Conservation (phyloP, 2,888 invertebrate genomes). For the Julus scandinavius region DNA sequence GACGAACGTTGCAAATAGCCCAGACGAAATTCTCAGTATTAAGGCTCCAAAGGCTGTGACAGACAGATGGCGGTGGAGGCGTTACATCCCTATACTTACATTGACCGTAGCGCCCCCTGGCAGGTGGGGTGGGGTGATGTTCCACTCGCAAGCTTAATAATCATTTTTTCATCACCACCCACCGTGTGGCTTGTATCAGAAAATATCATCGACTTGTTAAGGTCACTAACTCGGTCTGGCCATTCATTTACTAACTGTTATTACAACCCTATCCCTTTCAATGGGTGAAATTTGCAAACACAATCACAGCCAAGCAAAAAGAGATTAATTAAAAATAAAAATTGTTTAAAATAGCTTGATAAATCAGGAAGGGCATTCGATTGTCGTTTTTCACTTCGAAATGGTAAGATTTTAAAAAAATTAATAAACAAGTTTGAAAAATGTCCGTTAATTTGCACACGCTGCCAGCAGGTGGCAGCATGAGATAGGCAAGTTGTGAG, state of each 20-base stretch:
- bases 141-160: neutral
- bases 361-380: too few species aligned
- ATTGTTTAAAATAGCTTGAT: too few species aligned
- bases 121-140: neutral
- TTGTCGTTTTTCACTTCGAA: too few species aligned
- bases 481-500: too few species aligned
- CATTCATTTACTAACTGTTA: neutral
- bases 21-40: constrained; percentile 17
- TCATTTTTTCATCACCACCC: neutral
- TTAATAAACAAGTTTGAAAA: too few species aligned
- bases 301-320: too few species aligned
- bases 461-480: too few species aligned
- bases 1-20: neutral
- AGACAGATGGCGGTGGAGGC: constrained; percentile 25
- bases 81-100: neutral
- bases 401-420: too few species aligned
- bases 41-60: constrained; percentile 16
- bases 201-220: constrained; percentile 6
- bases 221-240: neutral
- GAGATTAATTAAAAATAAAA: too few species aligned
- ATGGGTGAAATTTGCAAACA: too few species aligned
- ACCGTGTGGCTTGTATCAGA: neutral
- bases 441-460: too few species aligned
- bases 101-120: neutral
- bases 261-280: too few species aligned